Percentiles rank a stretch among this genome's conserved stretches.
phyloP scores from a whole-genome alignment of 23 tunicate species.

The Phallusia fumigata region DNA sequence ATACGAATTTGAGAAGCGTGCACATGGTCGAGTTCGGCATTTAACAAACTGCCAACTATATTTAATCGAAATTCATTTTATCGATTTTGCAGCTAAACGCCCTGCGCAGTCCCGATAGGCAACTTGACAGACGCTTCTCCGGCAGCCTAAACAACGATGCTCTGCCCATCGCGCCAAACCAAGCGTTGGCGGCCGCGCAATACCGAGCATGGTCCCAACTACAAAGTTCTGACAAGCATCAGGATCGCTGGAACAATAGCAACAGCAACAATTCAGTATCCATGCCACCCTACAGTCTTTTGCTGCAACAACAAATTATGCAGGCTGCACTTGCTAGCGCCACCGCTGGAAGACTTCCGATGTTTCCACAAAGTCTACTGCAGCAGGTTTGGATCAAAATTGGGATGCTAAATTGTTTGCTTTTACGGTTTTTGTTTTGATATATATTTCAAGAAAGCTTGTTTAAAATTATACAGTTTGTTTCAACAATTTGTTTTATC shows the following conservation, averaged over 20 bases:
- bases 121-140: neutral
- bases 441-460: too few species aligned
- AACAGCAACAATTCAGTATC: slow-evolving; percentile 46
- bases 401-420: neutral
- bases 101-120: slow-evolving; percentile 1
- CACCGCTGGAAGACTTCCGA: slow-evolving; percentile 39
- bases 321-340: slow-evolving; percentile 81
- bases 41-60: too few species aligned
- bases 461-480: too few species aligned
- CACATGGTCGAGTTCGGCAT: too few species aligned
- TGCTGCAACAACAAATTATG: slow-evolving; percentile 73
- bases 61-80: too few species aligned
- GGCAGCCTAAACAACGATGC: neutral
- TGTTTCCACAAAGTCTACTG: slow-evolving; percentile 22
- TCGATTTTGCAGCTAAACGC: neutral
- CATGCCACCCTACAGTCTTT: slow-evolving; percentile 34
- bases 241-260: slow-evolving; percentile 28
- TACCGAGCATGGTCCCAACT: neutral
- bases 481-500: too few species aligned
- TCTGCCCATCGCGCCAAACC: neutral
- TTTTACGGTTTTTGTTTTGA: too few species aligned
- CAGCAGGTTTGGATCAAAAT: slow-evolving; percentile 12
- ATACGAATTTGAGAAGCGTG: too few species aligned
- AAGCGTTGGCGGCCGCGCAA: neutral
- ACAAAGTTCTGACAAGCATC: neutral